Base-by-base conservation (phyloP, 1,140 invertebrate species). In the Lepidostoma basale region DNA sequence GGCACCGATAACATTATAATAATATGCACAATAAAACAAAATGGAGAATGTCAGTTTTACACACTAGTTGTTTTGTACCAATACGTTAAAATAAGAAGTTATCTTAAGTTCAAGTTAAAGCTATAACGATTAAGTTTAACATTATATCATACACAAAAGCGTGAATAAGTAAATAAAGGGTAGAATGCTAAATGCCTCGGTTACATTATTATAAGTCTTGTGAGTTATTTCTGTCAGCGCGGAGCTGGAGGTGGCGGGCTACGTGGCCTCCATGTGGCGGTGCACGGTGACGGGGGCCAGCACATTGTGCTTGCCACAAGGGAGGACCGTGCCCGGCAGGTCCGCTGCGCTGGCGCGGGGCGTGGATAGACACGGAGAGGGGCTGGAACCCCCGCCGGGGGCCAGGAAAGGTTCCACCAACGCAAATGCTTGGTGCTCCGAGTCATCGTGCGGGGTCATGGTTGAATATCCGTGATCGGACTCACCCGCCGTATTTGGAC, bases 401-500 rank as follows among this genome's bases (percentile, higher is more conserved):
- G 85, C 79, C 65, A 88, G 80, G 33, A 86, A 82, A 0, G 85
- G 85, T 74, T 89, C 87, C 25, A 86, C 85, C 3, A 88, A 80
- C 14, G 89, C 89, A 69, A 92, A 90, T 6, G 89, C 90, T 45
- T 90, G 87, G 70, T 91, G 89, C 75, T 95, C 93, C 23, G 85
- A 85, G 76, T 97, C 94, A 72, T 95, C 93, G 73, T 95, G 92
- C 0, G 92, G 93, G 0, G 94, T 96, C 94, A 97, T 97, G 0
- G 95, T 97, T 14, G 93, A 96, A 77, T 97, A 97, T 2, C 95
- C 95, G 77, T 96, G 93, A 81, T 97, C 95, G 26, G 93, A 95
- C 73, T 95, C 94, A 3, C 91, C 92, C 6, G 90, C 88, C 14
- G 90, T 88, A 18, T 92, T 90, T 10, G 90, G 89, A 42, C 93